Base-by-base conservation (phyloP, 2,888 invertebrate genomes). In the Diaperis boleti region DNA sequence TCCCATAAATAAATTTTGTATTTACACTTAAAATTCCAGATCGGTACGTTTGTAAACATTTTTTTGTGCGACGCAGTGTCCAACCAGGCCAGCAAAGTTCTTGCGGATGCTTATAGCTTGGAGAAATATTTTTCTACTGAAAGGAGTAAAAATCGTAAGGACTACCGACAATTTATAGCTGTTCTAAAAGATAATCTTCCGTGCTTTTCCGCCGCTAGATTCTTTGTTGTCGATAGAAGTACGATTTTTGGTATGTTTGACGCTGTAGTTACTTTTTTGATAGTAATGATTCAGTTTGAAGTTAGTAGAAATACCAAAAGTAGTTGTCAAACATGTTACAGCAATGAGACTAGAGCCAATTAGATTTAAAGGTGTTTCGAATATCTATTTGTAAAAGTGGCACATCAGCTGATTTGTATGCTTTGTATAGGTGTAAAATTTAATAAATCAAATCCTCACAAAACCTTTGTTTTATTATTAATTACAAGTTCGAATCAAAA, bases 201-300 rank as follows among this genome's bases (percentile, higher is more conserved):
- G 1, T 8, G 3, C 29, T 45, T 45, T 13, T 22, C 26, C 3
- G 45, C 45, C 3, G 45, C 29, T 1, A 5, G 45, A 26, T 45
- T 45, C 29, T 45, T 45, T 8, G 7, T 5, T 2, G 14, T 45
- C 10, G 26, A 45, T 7, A 10, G 45, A 45, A 26, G 10, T 4
- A 45, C 29, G 10, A 26, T 45, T 29, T 45, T 45, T 13, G 26
- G 26, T 4, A 22, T 45, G 7, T 29, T 45, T 14, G 15, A 45
- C 26, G 45, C 45, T 11, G 29, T 26, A 10, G 18, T 45, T n/a
- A 45, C 45, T 7, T 45, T 45, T 29, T 26, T 45, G 8, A 45
- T 45, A n/a, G 45, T 45, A 13, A 45, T 45, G 45, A 45, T 45
- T 13, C 45, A 45, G 15, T 45, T 45, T n/a, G 45, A 45, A 22